Evolutionary conservation across 2,113 vertebrate genomes (phyloP), one percentile per base, ranked within the genome.

Genomic region (Protobothrops flavoviridis): DNA sequence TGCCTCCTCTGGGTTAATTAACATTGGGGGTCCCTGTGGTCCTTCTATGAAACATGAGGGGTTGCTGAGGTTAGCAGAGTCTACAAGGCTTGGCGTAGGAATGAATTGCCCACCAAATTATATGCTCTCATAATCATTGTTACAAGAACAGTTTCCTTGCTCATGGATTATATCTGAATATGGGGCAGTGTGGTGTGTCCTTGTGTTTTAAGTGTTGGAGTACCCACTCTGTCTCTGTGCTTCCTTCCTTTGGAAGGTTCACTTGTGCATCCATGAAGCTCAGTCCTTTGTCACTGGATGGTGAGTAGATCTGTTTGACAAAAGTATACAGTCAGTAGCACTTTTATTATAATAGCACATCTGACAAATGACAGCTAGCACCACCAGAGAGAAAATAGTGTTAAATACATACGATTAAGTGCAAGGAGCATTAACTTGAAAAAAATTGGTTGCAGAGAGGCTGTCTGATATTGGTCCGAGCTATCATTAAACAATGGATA

Each of bases 311-410:
- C 1, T 1, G 96, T 89, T 94, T 97, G 93, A 98, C 88, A 50
- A 97, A 39, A 0, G 97, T 91, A 23, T 95, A 95, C 90, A 98
- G 96, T 53, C 97, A 93, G 59, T 97, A 95, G 95, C 96, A 74
- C 97, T 97, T 26, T 29, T 91, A 93, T 96, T 96, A 94, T 98
- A 97, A 8, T 93, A 52, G 6, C 94, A 94, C 90, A 96, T 97
- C 95, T 98, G 98, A 94, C 98, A 98, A 97, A 98, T 98, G 94
- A 98, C 94, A 96, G 98, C 95, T 91, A 98, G 97, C 87, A 98
- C 96, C 94, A 98, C 96, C 61, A 69, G 61, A n/a, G 29, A 29
- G 11, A 69, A 69, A 43, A 29, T 13, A 29, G 17, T n/a, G 59
- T 85, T 3, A 4, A 55, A 29, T 29, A 5, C 4, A 87, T 56